phyloP scores from a whole-genome alignment of 2,888 invertebrate genomes.

The Hetaerina titia region DNA sequence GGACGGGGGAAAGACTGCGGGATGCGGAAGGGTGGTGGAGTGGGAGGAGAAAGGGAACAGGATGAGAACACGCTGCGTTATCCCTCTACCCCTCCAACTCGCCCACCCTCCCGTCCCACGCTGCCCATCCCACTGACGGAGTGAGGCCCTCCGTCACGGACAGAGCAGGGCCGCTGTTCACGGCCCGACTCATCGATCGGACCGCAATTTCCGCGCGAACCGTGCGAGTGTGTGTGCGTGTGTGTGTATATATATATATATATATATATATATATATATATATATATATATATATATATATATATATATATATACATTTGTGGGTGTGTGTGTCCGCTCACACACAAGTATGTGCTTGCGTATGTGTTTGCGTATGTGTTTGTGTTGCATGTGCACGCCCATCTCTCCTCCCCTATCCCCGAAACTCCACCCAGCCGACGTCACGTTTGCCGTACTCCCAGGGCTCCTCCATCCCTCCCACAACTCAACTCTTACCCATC shows the following conservation, averaged over 20 bases:
- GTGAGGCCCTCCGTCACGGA: neutral
- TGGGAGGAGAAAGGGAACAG: neutral
- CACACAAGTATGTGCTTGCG: neutral
- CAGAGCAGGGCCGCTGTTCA: slow-evolving; percentile 12
- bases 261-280: too few relatives aligned
- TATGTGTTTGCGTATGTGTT: neutral
- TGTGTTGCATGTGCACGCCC: slow-evolving; percentile 15
- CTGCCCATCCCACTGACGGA: neutral
- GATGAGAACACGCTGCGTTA: neutral
- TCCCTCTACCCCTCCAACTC: neutral
- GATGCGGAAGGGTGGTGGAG: neutral
- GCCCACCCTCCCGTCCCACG: neutral
- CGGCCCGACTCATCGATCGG: slow-evolving; percentile 53
- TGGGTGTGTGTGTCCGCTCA: neutral
- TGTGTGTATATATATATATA: too few relatives aligned
- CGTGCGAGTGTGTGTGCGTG: neutral
- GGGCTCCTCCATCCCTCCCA: neutral
- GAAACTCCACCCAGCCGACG: neutral
- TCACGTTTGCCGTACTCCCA: neutral
- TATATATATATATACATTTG: neutral
- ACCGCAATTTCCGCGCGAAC: slow-evolving; percentile 58
- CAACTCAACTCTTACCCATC: too few relatives aligned
- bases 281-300: too few relatives aligned
- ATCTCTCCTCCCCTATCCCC: neutral
- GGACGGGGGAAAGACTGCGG: neutral